Evolutionary conservation across 2,888 invertebrate species (phyloP).

Genomic region (Lacanobia wlatinum): DNA sequence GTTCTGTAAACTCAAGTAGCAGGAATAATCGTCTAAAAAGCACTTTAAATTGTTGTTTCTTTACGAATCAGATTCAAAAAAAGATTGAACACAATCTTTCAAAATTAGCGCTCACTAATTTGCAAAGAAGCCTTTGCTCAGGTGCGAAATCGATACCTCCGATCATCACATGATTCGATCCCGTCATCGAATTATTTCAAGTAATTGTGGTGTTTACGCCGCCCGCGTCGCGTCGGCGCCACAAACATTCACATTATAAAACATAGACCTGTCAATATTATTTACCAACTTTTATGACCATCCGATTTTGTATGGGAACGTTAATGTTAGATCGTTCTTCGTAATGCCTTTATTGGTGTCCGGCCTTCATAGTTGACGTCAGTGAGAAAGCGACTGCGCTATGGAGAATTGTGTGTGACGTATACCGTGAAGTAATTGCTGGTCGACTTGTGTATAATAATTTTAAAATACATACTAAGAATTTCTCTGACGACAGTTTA

Average conservation of each 20-base stretch:
- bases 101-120: slow-evolving; percentile 48
- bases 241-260: slow-evolving; percentile 62
- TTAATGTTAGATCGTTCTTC: slow-evolving; percentile 66
- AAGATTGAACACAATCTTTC: slow-evolving; percentile 25
- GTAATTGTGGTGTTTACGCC: slow-evolving; percentile 69
- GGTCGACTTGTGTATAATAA: slow-evolving; percentile 26
- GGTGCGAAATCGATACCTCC: slow-evolving; percentile 67
- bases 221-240: slow-evolving; percentile 69
- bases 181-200: slow-evolving; percentile 64
- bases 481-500: slow-evolving; percentile 51
- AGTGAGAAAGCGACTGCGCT: slow-evolving; percentile 62
- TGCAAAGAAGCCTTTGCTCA: slow-evolving; percentile 46
- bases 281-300: slow-evolving; percentile 67
- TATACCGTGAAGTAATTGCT: slow-evolving; percentile 56
- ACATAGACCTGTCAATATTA: slow-evolving; percentile 66
- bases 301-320: slow-evolving; percentile 67
- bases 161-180: slow-evolving; percentile 52
- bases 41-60: neutral
- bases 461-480: slow-evolving; percentile 52
- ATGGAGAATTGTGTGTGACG: slow-evolving; percentile 56
- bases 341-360: slow-evolving; percentile 61
- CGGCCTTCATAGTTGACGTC: slow-evolving; percentile 65
- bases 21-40: neutral
- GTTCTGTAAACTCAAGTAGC: neutral
- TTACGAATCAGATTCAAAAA: slow-evolving; percentile 5